Evolutionary conservation across 2,797 vertebrate species (phyloP).

Genomic region (Rhinogobio ventralis): DNA sequence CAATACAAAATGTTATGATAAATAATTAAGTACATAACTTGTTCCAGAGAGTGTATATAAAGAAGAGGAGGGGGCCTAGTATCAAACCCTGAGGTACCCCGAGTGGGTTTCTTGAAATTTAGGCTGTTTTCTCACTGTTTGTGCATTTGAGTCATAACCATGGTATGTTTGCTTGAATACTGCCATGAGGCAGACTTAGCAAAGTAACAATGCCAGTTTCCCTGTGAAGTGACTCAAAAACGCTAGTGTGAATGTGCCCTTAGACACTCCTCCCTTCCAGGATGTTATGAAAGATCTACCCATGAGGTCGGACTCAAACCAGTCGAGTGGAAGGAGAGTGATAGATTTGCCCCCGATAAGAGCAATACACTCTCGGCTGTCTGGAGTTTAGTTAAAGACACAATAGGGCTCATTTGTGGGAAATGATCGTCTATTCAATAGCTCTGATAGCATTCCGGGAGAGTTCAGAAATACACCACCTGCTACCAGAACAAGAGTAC

Average conservation of each 20-base stretch:
- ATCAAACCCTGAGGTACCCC: background rate
- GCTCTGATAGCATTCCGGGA: background rate
- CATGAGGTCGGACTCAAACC: background rate
- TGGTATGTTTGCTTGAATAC: background rate
- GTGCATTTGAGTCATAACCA: background rate
- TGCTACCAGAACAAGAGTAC: background rate
- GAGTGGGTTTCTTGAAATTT: background rate
- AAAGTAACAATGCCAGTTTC: background rate
- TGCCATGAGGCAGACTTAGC: background rate
- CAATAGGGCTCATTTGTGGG: background rate
- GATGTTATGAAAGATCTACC: background rate
- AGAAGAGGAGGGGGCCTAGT: background rate
- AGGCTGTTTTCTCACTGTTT: background rate
- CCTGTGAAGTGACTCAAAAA: background rate
- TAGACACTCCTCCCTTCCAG: background rate
- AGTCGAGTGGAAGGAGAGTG: background rate
- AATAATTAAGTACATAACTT: background rate
- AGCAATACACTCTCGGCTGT: background rate
- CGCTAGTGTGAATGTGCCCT: background rate
- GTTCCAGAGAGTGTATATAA: background rate
- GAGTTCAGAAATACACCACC: constrained; percentile 13
- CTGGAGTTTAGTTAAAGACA: constrained; percentile 2
- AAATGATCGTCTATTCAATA: background rate
- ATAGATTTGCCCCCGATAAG: background rate
- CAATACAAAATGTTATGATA: background rate